phyloP scores from a whole-genome alignment of 2,797 vertebrate species.

The Muscicapa comitata region DNA sequence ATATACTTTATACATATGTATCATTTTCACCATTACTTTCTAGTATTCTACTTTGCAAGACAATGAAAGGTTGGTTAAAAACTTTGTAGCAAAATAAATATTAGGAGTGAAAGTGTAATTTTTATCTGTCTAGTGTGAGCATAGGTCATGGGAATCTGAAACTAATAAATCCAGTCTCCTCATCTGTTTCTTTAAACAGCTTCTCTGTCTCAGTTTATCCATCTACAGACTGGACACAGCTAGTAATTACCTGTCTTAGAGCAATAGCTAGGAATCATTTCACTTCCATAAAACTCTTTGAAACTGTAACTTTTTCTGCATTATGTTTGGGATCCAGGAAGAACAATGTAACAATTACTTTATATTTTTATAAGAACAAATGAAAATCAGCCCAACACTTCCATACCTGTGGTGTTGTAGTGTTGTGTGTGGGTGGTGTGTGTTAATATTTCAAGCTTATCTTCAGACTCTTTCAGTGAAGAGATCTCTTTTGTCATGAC shows the following conservation, averaged over 20 bases:
- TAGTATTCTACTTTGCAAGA: neutral
- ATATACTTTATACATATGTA: neutral
- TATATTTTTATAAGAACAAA: neutral
- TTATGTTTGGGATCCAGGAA: neutral
- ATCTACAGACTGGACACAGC: neutral
- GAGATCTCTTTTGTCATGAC: neutral
- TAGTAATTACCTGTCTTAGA: neutral
- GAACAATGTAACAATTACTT: neutral
- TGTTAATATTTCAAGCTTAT: neutral
- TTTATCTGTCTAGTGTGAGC: neutral
- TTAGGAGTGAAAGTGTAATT: neutral
- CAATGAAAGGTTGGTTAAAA: neutral
- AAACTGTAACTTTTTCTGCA: neutral
- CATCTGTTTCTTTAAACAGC: neutral
- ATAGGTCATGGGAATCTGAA: neutral
- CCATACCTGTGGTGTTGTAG: fast-evolving
- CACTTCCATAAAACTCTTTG: neutral
- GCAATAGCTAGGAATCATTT: neutral
- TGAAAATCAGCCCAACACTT: neutral
- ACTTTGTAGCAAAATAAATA: neutral
- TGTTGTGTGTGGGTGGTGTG: neutral
- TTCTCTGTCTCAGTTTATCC: neutral
- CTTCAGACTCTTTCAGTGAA: neutral
- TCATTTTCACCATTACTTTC: neutral
- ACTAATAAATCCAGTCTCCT: neutral